Evolutionary conservation across 2,113 vertebrate genomes (phyloP).

Genomic region (Lethenteron reissneri): DNA sequence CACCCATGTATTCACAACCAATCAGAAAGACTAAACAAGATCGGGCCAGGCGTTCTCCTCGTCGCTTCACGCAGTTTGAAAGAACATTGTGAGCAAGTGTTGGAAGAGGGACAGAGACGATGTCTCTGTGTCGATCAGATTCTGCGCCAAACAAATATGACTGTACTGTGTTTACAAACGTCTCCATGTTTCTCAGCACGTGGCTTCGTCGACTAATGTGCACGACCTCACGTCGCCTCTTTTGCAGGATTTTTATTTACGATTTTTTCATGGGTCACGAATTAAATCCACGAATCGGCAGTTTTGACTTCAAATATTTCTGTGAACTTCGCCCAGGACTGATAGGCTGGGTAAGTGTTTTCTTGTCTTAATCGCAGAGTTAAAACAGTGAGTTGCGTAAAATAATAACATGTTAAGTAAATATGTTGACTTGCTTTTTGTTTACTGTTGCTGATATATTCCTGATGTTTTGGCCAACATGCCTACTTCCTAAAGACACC

Average conservation of each 20-base stretch:
- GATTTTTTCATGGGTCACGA: slow-evolving; percentile 75
- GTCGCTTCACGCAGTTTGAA: too few species aligned
- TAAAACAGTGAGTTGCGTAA: not conserved
- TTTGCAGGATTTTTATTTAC: slow-evolving; percentile 42
- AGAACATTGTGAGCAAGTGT: too few species aligned
- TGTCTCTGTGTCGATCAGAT: too few species aligned
- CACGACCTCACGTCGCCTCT: not conserved
- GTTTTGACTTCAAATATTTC: slow-evolving; percentile 66
- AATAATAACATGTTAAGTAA: not conserved
- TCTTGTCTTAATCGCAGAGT: not conserved
- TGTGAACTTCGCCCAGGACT: slow-evolving; percentile 63
- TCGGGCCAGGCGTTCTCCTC: too few species aligned
- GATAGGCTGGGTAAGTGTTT: slow-evolving; percentile 53
- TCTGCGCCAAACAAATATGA: too few species aligned
- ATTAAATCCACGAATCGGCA: slow-evolving; percentile 47
- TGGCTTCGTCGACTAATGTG: too few species aligned
- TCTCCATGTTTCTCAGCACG: too few species aligned
- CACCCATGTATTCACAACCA: too few species aligned
- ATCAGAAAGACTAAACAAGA: too few species aligned
- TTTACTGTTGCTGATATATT: not conserved
- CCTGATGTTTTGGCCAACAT: not conserved
- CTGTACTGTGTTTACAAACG: too few species aligned
- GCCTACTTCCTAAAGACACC: not conserved
- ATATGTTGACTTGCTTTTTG: not conserved
- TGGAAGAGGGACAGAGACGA: too few species aligned